Percentiles rank a stretch among this genome's conserved stretches.
Evolutionary conservation across 1,140 invertebrate species (phyloP).

Genomic region (Caenorhabditis briggsae): DNA sequence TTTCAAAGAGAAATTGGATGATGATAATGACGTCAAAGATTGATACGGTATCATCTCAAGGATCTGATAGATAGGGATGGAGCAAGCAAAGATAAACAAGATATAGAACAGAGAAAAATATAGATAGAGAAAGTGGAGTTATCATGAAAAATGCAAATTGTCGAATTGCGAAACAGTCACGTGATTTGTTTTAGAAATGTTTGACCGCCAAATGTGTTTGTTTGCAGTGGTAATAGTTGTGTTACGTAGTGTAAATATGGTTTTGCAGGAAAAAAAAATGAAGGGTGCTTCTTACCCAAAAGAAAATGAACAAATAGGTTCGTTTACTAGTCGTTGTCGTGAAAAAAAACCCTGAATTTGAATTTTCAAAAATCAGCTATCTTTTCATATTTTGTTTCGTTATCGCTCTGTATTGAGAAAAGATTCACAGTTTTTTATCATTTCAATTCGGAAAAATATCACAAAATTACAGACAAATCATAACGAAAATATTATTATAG

Average conservation of each 20-base stretch:
- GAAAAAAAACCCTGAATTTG: no score
- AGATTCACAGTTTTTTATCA: no score
- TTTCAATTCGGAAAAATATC: neutral
- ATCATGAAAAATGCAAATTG: slow-evolving; percentile 3
- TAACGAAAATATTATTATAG: slow-evolving; percentile 34
- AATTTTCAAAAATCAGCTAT: no score
- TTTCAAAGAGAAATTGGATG: neutral
- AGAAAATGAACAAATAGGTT: no score
- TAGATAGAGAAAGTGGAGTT: no score
- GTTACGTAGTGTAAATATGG: neutral
- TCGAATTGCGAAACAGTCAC: neutral
- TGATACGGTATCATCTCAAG: neutral
- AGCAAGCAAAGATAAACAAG: neutral
- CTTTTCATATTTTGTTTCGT: no score
- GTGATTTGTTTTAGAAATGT: slow-evolving; percentile 34
- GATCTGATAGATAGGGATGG: neutral
- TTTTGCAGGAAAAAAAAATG: neutral
- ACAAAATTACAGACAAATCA: slow-evolving; percentile 34
- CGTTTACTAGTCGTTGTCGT: no score
- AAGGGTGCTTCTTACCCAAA: no score
- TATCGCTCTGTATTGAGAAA: neutral
- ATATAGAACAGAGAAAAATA: neutral
- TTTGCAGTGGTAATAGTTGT: slow-evolving; percentile 40
- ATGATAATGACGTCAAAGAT: slow-evolving; percentile 16
- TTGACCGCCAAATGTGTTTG: slow-evolving; percentile 18